These are phyloP conservation scores for Penaeus monodon DNA, from an alignment of 2,888 invertebrate genomes.

Conservation along the genomic window DNA sequence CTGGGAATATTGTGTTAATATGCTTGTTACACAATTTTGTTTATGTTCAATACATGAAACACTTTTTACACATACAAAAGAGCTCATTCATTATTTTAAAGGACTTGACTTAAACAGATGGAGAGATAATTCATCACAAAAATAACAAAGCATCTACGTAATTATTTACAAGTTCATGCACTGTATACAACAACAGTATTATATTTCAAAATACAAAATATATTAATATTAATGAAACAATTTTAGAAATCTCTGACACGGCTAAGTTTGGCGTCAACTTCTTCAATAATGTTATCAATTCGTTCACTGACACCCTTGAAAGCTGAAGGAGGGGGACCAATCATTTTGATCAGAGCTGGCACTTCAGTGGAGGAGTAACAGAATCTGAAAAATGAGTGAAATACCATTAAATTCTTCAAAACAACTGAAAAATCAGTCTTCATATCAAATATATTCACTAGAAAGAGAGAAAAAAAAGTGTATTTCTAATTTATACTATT, in stretches of 20 bases:
- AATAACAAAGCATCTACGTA: slow-evolving; percentile 18
- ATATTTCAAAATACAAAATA: not conserved
- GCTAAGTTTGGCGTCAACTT: slow-evolving; percentile 61
- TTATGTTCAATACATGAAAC: too few relatives aligned
- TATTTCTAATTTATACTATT: too few relatives aligned
- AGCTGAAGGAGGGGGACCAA: slow-evolving; percentile 87
- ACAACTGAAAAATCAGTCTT: too few relatives aligned
- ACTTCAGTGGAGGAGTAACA: slow-evolving; percentile 74
- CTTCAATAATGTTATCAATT: slow-evolving; percentile 58
- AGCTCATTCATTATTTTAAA: not conserved
- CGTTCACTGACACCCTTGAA: slow-evolving; percentile 73
- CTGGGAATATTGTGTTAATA: too few relatives aligned
- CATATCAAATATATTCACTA: too few relatives aligned
- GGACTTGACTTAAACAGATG: too few relatives aligned
- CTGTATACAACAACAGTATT: slow-evolving; percentile 4
- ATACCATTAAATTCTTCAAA: too few relatives aligned
- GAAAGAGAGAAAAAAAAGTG: too few relatives aligned
- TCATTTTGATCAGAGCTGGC: slow-evolving; percentile 89
- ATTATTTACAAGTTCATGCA: not conserved
- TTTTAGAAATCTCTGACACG: slow-evolving; percentile 60
- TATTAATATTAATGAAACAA: not conserved
- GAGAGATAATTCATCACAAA: slow-evolving; percentile 5
- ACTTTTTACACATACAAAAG: not conserved
- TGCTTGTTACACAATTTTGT: too few relatives aligned
- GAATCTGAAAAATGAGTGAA: slow-evolving; percentile 44